Conservation (phyloP, 2,113 vertebrate species). For the Trematomus loennbergii region DNA sequence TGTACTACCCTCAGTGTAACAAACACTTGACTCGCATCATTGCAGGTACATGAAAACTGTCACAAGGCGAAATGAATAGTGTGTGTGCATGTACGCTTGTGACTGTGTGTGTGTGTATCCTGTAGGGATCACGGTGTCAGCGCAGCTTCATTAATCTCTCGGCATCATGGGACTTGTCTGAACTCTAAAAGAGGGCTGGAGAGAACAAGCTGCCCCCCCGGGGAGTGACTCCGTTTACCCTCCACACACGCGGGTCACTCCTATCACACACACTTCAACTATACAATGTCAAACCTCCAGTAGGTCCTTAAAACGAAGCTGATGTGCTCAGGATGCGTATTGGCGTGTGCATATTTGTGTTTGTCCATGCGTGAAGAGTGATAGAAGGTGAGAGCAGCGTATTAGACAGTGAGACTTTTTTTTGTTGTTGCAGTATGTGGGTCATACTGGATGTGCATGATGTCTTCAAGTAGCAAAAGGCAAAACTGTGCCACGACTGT, state of each 20-base stretch:
- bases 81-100: conserved; percentile 30
- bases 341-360: conserved; percentile 5
- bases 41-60: conserved; percentile 38
- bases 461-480: conserved; percentile 32
- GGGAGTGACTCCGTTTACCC: conserved; percentile 77
- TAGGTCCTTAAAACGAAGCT: background rate
- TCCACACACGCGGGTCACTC: conserved; percentile 71
- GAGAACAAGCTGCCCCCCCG: conserved; percentile 63
- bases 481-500: conserved; percentile 44
- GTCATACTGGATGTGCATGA: conserved; percentile 15
- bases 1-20: background rate
- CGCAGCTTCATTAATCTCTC: conserved; percentile 81
- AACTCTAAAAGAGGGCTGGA: conserved; percentile 72
- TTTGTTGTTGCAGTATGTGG: conserved; percentile 7
- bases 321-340: conserved; percentile 7
- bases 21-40: conserved; percentile 1
- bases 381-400: conserved; percentile 14
- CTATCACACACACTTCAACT: conserved; percentile 61
- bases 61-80: conserved; percentile 55
- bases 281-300: conserved; percentile 69
- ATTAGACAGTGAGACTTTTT: conserved; percentile 9
- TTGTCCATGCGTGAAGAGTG: conserved; percentile 6
- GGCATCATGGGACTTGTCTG: conserved; percentile 72
- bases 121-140: conserved; percentile 72
- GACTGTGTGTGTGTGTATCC: conserved; percentile 51